Percentiles rank a stretch among this genome's conserved stretches.
Conservation (phyloP, 2,797 vertebrate genomes). For the Danio albolineatus region DNA sequence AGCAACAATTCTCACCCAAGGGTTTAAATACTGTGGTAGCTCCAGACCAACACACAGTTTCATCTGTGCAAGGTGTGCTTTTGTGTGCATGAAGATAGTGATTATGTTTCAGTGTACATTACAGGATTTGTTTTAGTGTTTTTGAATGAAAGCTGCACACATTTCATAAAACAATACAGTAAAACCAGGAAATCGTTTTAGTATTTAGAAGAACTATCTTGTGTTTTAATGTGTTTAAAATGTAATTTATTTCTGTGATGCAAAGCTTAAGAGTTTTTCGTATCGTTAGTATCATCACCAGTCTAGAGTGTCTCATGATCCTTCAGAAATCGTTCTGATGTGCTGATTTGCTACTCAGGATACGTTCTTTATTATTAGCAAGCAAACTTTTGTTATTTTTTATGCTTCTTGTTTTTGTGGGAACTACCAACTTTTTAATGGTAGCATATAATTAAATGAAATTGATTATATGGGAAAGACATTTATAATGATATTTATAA, state of each 20-base stretch:
- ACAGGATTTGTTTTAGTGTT: not conserved
- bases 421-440: no score
- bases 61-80: not conserved
- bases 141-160: not conserved
- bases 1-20: slow-evolving; percentile 74
- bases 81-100: not conserved
- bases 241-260: no score
- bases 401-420: not conserved
- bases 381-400: no score
- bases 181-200: no score
- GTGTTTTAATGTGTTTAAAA: no score
- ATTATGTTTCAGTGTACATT: not conserved
- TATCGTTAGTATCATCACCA: not conserved
- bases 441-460: no score
- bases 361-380: not conserved
- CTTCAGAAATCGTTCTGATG: not conserved
- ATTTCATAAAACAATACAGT: no score
- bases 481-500: no score
- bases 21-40: slow-evolving; percentile 27
- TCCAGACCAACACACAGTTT: not conserved
- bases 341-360: not conserved
- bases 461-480: no score
- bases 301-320: not conserved
- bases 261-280: not conserved
- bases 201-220: no score